A percentile compares a stretch with the other conserved stretches of the same genome.
These are phyloP conservation scores for Eucera pruinosa DNA, from an alignment of 2,888 invertebrate genomes.

Conservation along the genomic window DNA sequence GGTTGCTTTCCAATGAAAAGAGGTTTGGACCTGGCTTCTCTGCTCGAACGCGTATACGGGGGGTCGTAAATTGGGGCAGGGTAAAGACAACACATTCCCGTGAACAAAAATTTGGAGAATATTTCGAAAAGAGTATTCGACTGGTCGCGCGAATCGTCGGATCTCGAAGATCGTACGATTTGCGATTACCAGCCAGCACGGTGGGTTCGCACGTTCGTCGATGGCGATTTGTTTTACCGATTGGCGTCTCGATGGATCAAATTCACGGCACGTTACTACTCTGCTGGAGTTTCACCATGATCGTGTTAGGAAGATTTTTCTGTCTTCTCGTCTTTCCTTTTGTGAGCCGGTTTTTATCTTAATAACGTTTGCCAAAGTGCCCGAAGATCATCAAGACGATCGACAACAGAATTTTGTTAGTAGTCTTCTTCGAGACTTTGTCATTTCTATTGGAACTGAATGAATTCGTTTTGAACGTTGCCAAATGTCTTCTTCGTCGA, in stretches of 20 bases:
- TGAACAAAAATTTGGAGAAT: conserved; percentile 80
- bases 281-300: conserved; percentile 50
- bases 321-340: conserved; percentile 19
- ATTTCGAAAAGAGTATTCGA: conserved; percentile 82
- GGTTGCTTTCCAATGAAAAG: neutral
- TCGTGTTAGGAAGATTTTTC: neutral
- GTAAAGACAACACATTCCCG: conserved; percentile 80
- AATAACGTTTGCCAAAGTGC: conserved; percentile 20
- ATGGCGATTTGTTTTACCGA: conserved; percentile 45
- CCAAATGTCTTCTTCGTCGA: conserved; percentile 15
- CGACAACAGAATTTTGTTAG: conserved; percentile 6
- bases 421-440: neutral
- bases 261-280: conserved; percentile 70
- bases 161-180: conserved; percentile 41
- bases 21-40: conserved; percentile 70
- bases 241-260: conserved; percentile 42
- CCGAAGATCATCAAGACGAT: conserved; percentile 22
- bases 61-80: conserved; percentile 69
- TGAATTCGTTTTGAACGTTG: neutral
- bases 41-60: conserved; percentile 82
- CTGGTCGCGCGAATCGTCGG: conserved; percentile 69
- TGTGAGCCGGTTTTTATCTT: neutral
- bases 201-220: conserved; percentile 70
- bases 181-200: conserved; percentile 74
- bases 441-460: neutral